Evolutionary conservation across 2,888 invertebrate species (phyloP), one percentile per base, ranked within the genome.

Genomic region (Coenonympha glycerion): DNA sequence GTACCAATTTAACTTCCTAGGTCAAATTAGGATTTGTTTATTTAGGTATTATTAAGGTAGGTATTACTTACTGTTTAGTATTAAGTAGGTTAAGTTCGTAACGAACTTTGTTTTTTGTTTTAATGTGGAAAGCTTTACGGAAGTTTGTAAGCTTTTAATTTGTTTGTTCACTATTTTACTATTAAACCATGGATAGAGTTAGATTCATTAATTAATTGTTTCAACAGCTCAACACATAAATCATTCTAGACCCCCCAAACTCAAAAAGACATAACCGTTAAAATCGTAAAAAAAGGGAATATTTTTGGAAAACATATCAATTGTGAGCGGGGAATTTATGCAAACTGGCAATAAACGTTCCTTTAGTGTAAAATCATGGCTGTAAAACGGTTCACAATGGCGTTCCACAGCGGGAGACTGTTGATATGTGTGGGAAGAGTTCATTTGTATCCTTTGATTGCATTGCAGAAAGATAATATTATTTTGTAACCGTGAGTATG

Each of bases 301-400:
- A 47, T 51, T 44, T 54, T 40, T 22, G 19, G 8, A 53, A 53
- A 49, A 56, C 53, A 53, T 56, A 56, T 56, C 53, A 56, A 53
- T 53, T 56, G 36, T 33, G 36, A 19, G n/a, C 19, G 15, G 24
- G 30, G 49, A 50, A 36, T 56, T 47, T 36, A 45, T 40, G 41
- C 47, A 46, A 56, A 54, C 51, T 47, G 49, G 30, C 45, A 44
- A 52, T 46, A 49, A 54, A 47, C 19, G 36, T 34, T 33, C 31
- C 19, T 39, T 47, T 55, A 44, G 48, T 49, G 50, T 50, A 28
- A 47, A 52, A 44, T 39, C 21, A 24, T 40, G 31, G 30, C 11
- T 47, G 22, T 30, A 40, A 42, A 31, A 44, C 34, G 34, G 18
- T 21, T 44, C 11, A 53, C 47, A 53, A 47, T 53, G 49, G 15